A percentile compares a stretch with the other conserved stretches of the same genome.
Conservation (phyloP, 1,140 invertebrate genomes). For the Lineus longissimus region DNA sequence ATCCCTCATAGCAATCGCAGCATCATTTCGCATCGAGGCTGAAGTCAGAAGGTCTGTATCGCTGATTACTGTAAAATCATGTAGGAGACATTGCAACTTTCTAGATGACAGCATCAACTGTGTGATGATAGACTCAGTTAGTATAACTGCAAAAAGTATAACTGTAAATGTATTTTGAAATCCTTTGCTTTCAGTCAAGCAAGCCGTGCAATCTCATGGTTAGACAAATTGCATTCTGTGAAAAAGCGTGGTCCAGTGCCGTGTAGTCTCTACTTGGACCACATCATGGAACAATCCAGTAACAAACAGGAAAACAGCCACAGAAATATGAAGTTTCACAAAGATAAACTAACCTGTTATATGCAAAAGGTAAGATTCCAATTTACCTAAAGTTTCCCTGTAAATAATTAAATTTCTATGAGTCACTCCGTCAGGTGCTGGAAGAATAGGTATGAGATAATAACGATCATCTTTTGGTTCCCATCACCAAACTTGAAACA, state of each 20-base stretch:
- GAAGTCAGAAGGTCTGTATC: constrained; percentile 44
- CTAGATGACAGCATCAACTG: too few relatives aligned
- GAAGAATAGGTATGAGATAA: too few relatives aligned
- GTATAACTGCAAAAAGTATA: not conserved
- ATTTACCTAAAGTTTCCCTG: too few relatives aligned
- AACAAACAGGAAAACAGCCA: not conserved
- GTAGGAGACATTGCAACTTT: too few relatives aligned
- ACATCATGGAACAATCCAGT: constrained; percentile 61
- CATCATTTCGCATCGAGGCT: constrained; percentile 47
- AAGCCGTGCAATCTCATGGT: constrained; percentile 72
- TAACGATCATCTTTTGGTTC: too few relatives aligned
- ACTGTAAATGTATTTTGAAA: not conserved
- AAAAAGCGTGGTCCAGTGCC: constrained; percentile 73
- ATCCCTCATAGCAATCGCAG: constrained; percentile 72
- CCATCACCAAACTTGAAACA: too few relatives aligned
- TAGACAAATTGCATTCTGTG: constrained; percentile 70
- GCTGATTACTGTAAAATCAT: too few relatives aligned
- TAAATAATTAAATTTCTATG: too few relatives aligned
- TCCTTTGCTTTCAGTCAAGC: constrained; percentile 57
- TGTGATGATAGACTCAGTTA: not conserved
- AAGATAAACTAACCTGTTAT: constrained; percentile 1
- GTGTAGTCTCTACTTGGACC: constrained; percentile 77
- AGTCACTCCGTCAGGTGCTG: too few relatives aligned
- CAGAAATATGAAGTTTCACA: not conserved
- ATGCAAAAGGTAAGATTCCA: too few relatives aligned